Evolutionary conservation across 2,888 invertebrate genomes (phyloP).

Genomic region (Chrysolina oricalcia): DNA sequence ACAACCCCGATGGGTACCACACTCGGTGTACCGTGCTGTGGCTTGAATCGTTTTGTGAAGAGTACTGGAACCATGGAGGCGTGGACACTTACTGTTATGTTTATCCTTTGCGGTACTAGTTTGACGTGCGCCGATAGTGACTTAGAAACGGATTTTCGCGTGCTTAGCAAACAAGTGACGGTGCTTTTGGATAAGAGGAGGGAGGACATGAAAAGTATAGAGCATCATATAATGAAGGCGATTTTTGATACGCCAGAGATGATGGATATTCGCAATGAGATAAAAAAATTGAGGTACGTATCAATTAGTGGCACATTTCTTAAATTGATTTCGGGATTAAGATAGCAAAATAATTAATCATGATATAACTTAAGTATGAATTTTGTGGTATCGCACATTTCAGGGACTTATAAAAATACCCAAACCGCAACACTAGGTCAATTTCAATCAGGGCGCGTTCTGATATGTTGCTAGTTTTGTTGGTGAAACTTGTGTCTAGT

Average conservation of each 20-base stretch:
- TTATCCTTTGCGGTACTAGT: conserved; percentile 28
- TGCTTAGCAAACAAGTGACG: conserved; percentile 74
- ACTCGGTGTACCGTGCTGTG: conserved; percentile 20
- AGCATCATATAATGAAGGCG: conserved; percentile 73
- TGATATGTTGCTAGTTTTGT: no score
- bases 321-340: no score
- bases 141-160: conserved; percentile 70
- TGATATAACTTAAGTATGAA: no score
- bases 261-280: conserved; percentile 72
- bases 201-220: conserved; percentile 74
- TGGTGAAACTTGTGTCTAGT: no score
- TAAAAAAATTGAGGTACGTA: conserved; percentile 73
- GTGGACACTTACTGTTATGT: conserved; percentile 37
- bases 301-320: no score
- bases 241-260: conserved; percentile 74
- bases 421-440: no score
- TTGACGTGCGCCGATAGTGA: conserved; percentile 55
- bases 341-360: no score
- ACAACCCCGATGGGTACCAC: conserved; percentile 39
- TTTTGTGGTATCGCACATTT: neutral
- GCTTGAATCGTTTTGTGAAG: conserved; percentile 22
- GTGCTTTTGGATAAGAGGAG: conserved; percentile 73
- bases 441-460: no score
- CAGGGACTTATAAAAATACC: no score
- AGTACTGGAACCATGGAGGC: conserved; percentile 34